Base-by-base conservation (phyloP, 1,140 invertebrate species). In the Drosophila kikkawai region DNA sequence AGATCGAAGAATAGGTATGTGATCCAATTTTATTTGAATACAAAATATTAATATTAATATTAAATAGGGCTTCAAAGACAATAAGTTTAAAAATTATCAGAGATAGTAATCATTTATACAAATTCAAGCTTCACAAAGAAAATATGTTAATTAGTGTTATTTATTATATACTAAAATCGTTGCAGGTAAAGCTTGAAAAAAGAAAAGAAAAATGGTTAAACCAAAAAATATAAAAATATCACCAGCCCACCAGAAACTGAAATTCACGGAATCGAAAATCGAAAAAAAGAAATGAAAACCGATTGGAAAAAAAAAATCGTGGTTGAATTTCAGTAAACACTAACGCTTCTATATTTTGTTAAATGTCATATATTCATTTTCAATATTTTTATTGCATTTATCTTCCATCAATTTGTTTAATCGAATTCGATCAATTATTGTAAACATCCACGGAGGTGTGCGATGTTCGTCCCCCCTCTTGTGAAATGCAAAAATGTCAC, bases 401-500 rank as follows among this genome's bases (percentile, higher is more conserved):
- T 26, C 26, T 11, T 29, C 34, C 41, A 39, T 29, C 19, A 26
- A 71, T 48, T 13, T 69, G 65, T 71, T 39, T 11, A 22, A 34
- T 7, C 34, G 34, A 29, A 47, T 22, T 26, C 36, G 26, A 41
- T 19, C 12, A 71, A 50, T 58, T 34, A 71, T 59, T 73, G 69
- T 73, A 71, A 73, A 71, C 69, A 73, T 48, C 29, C 69, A 34
- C 51, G 29, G 19, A 34, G 47, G 60, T 19, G 29, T 29, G 15
- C 37, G 47, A 65, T 42, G 19, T 51, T 19, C 44, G 67, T 67
- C 12, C 47, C 69, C 58, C 67, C 15, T 9, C 4, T 19, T 22
- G 36, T 42, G 36, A 50, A 58, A 41, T 44, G 22, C 37, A 42
- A 66, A 55, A 48, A 58, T 71, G 66, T 71, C 36, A 66, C 1